Conservation (phyloP, 1,140 invertebrate species). For the Vanessa tameamea region DNA sequence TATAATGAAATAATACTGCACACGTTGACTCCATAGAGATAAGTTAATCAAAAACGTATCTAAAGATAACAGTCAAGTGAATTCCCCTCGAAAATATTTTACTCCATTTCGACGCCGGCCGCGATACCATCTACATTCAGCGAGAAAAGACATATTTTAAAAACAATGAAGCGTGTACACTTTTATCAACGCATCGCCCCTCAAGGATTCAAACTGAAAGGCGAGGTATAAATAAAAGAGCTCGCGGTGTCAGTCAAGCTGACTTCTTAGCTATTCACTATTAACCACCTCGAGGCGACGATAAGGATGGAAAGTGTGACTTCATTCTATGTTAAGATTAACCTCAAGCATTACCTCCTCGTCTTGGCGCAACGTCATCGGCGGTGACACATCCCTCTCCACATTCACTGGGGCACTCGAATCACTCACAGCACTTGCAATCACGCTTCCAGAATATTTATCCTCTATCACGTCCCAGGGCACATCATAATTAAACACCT, state of each 20-base stretch:
- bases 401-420: constrained; percentile 54
- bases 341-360: constrained; percentile 63
- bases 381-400: constrained; percentile 59
- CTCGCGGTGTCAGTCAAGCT: constrained; percentile 51
- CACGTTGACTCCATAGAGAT: constrained; percentile 1
- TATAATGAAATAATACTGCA: not conserved
- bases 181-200: constrained; percentile 69
- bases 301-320: constrained; percentile 58
- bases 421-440: constrained; percentile 71
- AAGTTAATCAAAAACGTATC: constrained; percentile 49
- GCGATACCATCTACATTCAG: constrained; percentile 57
- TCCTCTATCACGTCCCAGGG: constrained; percentile 67
- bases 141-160: constrained; percentile 52
- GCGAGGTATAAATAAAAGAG: constrained; percentile 55
- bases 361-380: constrained; percentile 68
- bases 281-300: constrained; percentile 67
- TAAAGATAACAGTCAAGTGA: constrained; percentile 52
- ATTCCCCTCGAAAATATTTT: constrained; percentile 55
- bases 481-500: constrained; percentile 63
- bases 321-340: constrained; percentile 3
- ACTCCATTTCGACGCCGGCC: constrained; percentile 46
- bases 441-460: constrained; percentile 47
- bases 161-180: constrained; percentile 69
- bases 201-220: constrained; percentile 57
- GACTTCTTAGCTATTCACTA: constrained; percentile 59